A percentile compares a stretch with the other conserved stretches of the same genome.
Conservation (phyloP, 2,888 invertebrate genomes). For the Homarus gammarus region DNA sequence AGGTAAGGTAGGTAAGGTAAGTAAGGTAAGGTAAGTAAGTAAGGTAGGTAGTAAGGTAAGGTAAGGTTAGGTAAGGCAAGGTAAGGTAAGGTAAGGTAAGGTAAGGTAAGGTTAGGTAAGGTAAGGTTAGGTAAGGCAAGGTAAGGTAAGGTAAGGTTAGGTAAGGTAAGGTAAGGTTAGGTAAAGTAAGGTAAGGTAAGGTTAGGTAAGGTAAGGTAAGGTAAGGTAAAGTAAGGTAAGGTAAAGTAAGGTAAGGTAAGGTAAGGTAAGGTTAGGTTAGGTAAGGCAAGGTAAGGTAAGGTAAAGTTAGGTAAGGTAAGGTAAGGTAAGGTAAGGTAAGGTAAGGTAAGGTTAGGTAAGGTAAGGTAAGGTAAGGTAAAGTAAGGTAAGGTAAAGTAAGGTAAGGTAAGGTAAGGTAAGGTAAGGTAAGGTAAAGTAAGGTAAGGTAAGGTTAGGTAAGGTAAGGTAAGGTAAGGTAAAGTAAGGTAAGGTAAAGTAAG, state of each 20-base stretch:
- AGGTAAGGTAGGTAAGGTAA: slow-evolving; percentile 6
- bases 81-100: neutral
- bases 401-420: neutral
- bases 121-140: neutral
- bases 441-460: neutral
- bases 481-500: neutral
- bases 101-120: neutral
- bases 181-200: neutral
- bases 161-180: neutral
- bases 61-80: neutral
- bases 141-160: neutral
- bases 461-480: neutral
- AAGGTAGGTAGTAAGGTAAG: neutral
- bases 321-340: neutral
- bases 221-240: neutral
- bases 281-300: too few relatives aligned
- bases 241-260: too few relatives aligned
- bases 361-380: neutral
- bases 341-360: neutral
- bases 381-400: neutral
- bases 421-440: neutral
- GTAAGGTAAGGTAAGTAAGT: slow-evolving; percentile 5
- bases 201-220: neutral
- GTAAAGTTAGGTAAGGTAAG: too few relatives aligned
- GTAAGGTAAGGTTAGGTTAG: too few relatives aligned